phyloP scores from a whole-genome alignment of 2,888 invertebrate genomes.

The Vannuccia rotundouncinata region DNA sequence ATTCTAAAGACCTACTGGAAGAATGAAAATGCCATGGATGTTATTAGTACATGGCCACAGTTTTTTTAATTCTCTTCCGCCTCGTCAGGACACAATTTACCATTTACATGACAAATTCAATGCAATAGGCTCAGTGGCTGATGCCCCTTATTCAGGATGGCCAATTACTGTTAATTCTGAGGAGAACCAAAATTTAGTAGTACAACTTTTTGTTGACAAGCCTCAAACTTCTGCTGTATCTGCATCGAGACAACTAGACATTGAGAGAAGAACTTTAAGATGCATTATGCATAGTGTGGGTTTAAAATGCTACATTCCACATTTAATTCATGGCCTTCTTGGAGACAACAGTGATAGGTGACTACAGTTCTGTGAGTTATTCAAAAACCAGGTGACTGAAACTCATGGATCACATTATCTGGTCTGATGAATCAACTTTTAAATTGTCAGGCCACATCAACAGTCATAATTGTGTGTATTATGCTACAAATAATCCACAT shows the following conservation, averaged over 20 bases:
- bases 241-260: slow-evolving; percentile 7
- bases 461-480: too few relatives aligned
- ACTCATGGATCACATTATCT: slow-evolving; percentile 7
- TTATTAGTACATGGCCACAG: neutral
- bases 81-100: neutral
- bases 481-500: too few relatives aligned
- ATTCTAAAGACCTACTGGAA: neutral
- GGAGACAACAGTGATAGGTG: neutral
- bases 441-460: too few relatives aligned
- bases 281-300: neutral
- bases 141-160: neutral
- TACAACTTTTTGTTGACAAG: neutral
- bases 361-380: neutral
- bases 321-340: neutral
- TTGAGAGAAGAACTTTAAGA: neutral
- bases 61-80: neutral
- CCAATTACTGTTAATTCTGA: neutral
- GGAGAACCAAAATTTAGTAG: neutral
- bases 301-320: slow-evolving; percentile 6
- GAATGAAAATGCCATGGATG: neutral
- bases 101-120: neutral
- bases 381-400: neutral
- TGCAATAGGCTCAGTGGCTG: neutral
- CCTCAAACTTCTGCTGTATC: slow-evolving; percentile 20
- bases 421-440: slow-evolving; percentile 9